Evolutionary conservation across 1,140 invertebrate genomes (phyloP).

Genomic region (Leptopilina boulardi): DNA sequence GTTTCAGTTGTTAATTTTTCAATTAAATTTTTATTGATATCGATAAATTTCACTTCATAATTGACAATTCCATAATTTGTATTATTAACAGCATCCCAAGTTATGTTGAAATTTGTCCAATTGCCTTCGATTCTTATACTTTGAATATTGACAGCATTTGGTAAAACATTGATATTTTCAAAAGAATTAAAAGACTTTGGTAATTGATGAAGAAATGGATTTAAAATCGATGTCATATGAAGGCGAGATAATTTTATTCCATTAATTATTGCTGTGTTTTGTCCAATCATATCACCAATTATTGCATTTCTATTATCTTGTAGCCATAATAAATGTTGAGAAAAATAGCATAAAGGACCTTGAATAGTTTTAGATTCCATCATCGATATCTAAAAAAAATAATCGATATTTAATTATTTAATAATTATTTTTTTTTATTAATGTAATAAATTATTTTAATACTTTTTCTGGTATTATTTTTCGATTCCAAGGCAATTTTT

Average conservation of each 20-base stretch:
- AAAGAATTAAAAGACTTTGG: constrained; percentile 73
- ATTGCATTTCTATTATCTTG: constrained; percentile 85
- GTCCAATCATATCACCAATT: constrained; percentile 86
- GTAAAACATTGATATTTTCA: constrained; percentile 81
- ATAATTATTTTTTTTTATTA: constrained; percentile 33
- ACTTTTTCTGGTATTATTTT: constrained; percentile 72
- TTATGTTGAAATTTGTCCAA: constrained; percentile 87
- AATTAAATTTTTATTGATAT: constrained; percentile 70
- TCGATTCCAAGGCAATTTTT: constrained; percentile 69
- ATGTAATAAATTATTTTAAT: constrained; percentile 28
- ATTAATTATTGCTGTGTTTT: constrained; percentile 85
- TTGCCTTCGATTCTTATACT: constrained; percentile 82
- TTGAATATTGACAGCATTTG: constrained; percentile 79
- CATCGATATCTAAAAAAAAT: constrained; percentile 67
- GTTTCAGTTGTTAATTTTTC: constrained; percentile 69
- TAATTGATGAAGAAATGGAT: constrained; percentile 81
- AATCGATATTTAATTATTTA: constrained; percentile 27
- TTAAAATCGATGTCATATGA: constrained; percentile 83
- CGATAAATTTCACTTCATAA: constrained; percentile 86
- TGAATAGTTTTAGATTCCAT: constrained; percentile 76
- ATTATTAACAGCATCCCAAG: constrained; percentile 83
- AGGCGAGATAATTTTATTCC: constrained; percentile 80
- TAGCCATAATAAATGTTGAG: constrained; percentile 87
- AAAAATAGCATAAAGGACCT: constrained; percentile 86
- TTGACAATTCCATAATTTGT: constrained; percentile 89